A percentile compares a stretch with the other conserved stretches of the same genome.
Evolutionary conservation across 2,113 vertebrate species (phyloP).

Genomic region (Castor canadensis): DNA sequence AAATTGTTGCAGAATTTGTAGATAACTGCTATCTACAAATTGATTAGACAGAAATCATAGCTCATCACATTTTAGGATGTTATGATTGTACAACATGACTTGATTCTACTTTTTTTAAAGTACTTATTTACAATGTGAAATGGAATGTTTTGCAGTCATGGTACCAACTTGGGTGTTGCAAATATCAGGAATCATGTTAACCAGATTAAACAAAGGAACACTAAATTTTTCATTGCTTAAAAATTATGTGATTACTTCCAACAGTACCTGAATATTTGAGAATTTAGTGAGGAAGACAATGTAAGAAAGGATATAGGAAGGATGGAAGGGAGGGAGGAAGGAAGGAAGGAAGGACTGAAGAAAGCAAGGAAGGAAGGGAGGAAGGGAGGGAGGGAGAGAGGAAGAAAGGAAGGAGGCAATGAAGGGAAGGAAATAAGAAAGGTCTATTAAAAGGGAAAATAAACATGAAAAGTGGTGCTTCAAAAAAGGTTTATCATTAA

Average conservation of each 20-base stretch:
- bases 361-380: background rate
- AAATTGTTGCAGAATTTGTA: background rate
- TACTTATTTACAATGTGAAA: background rate
- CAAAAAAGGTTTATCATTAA: no score
- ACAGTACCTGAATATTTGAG: background rate
- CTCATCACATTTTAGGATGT: background rate
- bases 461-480: no score
- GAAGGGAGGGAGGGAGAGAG: no score
- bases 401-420: background rate
- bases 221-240: background rate
- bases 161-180: background rate
- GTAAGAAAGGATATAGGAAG: background rate
- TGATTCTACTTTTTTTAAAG: background rate
- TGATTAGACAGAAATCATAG: background rate
- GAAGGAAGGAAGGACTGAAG: background rate
- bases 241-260: background rate
- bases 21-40: background rate
- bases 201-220: background rate
- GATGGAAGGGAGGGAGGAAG: background rate
- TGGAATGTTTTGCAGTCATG: background rate
- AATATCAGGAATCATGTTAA: background rate
- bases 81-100: background rate
- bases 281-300: background rate
- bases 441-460: no score
- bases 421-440: no score